Evolutionary conservation across 2,113 vertebrate genomes (phyloP).

Genomic region (Mionectes macconnelli): DNA sequence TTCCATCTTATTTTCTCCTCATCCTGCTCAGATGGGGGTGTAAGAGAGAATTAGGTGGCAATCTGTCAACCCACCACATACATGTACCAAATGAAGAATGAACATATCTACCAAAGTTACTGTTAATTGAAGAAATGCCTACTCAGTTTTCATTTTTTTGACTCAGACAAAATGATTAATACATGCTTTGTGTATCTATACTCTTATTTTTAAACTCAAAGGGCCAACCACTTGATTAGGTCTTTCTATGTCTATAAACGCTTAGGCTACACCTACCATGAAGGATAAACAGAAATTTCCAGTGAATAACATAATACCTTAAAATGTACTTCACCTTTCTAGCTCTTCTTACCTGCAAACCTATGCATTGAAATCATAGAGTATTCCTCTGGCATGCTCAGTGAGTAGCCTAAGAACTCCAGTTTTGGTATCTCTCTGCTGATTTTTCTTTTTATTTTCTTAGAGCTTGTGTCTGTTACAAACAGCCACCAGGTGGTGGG

Average conservation of each 20-base stretch:
- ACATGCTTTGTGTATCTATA: background rate
- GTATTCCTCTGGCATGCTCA: background rate
- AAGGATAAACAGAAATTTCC: background rate
- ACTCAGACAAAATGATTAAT: background rate
- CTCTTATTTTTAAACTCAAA: background rate
- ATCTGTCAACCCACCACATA: background rate
- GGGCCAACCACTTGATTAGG: accelerated
- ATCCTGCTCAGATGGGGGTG: background rate
- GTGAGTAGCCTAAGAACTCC: background rate
- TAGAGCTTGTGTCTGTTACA: background rate
- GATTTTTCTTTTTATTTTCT: background rate
- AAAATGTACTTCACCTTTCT: background rate
- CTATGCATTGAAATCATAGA: background rate
- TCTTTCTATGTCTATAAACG: background rate
- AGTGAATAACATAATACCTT: background rate
- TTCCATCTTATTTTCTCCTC: background rate
- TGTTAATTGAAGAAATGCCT: background rate
- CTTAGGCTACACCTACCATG: background rate
- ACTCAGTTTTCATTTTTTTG: background rate
- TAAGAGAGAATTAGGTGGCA: background rate
- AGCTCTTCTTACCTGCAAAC: background rate
- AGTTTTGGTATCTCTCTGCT: background rate
- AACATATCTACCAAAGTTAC: background rate
- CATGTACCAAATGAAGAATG: background rate
- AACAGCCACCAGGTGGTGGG: background rate